A percentile compares a stretch with the other conserved stretches of the same genome.
phyloP scores from a whole-genome alignment of 2,888 invertebrate species.

The Hylaea fasciaria region DNA sequence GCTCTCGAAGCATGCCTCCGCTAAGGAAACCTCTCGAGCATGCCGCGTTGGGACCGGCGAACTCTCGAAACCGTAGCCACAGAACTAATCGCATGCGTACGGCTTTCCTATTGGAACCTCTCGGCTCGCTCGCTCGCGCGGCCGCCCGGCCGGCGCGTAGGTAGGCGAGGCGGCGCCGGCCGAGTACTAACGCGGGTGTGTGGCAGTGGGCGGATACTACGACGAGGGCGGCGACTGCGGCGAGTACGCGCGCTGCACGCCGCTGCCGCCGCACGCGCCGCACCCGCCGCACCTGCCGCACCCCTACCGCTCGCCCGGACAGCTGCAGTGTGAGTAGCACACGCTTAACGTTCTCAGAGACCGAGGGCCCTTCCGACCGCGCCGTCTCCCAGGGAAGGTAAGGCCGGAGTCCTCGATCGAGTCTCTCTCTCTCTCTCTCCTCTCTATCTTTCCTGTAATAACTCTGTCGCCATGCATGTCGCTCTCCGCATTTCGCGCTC shows the following conservation, averaged over 20 bases:
- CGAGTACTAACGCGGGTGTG: slow-evolving; percentile 71
- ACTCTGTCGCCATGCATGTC: slow-evolving; percentile 44
- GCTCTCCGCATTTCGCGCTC: slow-evolving; percentile 41
- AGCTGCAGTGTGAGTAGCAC: slow-evolving; percentile 74
- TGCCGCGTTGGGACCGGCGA: slow-evolving; percentile 68
- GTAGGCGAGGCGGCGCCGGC: slow-evolving; percentile 66
- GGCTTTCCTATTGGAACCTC: slow-evolving; percentile 58
- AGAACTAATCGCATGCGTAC: slow-evolving; percentile 75
- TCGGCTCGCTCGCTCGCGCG: not conserved
- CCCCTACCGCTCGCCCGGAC: slow-evolving; percentile 58
- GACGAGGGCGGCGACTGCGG: slow-evolving; percentile 76
- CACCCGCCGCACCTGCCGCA: slow-evolving; percentile 50
- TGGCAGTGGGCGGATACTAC: slow-evolving; percentile 83
- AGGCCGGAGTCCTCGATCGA: slow-evolving; percentile 22
- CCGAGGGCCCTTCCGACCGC: slow-evolving; percentile 1
- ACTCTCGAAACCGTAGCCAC: slow-evolving; percentile 51
- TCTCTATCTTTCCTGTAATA: slow-evolving; percentile 24
- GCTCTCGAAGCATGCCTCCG: slow-evolving; percentile 72
- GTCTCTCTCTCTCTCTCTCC: not conserved
- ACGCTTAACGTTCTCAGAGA: not conserved
- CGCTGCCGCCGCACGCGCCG: slow-evolving; percentile 56
- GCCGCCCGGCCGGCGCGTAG: slow-evolving; percentile 46
- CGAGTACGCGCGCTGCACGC: slow-evolving; percentile 72
- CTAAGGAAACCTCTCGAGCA: slow-evolving; percentile 66
- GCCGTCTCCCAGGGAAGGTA: slow-evolving; percentile 8